Evolutionary conservation across 2,113 vertebrate species (phyloP).

Genomic region (Sebastes schlegelii): DNA sequence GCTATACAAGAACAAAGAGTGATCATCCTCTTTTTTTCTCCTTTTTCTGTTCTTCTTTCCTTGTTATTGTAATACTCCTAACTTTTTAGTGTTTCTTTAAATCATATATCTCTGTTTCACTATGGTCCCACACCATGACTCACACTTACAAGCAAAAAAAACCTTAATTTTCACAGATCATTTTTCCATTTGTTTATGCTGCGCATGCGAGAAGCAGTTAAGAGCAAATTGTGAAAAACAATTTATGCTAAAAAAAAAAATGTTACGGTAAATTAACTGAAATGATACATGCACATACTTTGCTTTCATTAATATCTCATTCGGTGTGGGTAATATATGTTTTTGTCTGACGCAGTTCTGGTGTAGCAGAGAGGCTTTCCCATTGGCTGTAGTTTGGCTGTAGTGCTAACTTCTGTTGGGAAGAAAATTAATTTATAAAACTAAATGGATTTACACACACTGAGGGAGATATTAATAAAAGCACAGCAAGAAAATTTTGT

Average conservation of each 20-base stretch:
- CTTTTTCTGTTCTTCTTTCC: neutral
- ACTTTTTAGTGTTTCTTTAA: neutral
- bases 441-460: neutral
- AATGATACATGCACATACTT: neutral
- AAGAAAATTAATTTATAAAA: no score
- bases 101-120: no score
- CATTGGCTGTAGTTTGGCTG: no score
- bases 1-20: neutral
- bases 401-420: no score
- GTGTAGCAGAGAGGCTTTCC: no score
- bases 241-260: neutral
- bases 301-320: neutral
- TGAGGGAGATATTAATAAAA: neutral
- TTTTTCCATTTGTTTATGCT: neutral
- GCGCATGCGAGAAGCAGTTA: no score
- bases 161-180: neutral
- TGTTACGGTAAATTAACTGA: neutral
- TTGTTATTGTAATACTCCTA: neutral
- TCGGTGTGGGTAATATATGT: neutral
- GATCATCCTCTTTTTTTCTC: no score
- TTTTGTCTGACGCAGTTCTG: no score
- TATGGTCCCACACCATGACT: neutral
- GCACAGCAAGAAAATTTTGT: neutral
- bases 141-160: neutral
- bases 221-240: neutral